Percentiles rank a stretch among this genome's conserved stretches.
phyloP scores from a whole-genome alignment of 1,140 invertebrate genomes.

The Psix sp. region DNA sequence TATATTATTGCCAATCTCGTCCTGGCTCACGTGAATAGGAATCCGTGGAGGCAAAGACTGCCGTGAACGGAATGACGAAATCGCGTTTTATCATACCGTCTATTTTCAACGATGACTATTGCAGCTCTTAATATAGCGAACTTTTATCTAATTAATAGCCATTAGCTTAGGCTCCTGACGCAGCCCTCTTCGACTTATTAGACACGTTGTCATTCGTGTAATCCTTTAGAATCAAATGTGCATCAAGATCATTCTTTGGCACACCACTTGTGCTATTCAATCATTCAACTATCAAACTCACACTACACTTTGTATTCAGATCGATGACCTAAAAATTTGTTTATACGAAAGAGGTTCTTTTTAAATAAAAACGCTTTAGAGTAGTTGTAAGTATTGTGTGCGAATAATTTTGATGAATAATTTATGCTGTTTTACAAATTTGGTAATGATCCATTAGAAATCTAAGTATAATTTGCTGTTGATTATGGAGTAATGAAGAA shows the following conservation, averaged over 20 bases:
- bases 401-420: no score
- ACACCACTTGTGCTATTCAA: conserved; percentile 21
- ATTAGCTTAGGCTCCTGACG: conserved; percentile 41
- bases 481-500: no score
- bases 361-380: not conserved
- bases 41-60: conserved; percentile 33
- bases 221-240: conserved; percentile 19
- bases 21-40: conserved; percentile 42
- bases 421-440: no score
- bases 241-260: conserved; percentile 10
- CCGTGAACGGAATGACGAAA: conserved; percentile 57
- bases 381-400: no score
- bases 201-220: conserved; percentile 31
- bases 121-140: conserved; percentile 57
- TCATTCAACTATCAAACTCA: conserved; percentile 27
- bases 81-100: conserved; percentile 56
- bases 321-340: conserved; percentile 15
- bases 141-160: conserved; percentile 59
- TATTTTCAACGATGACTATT: conserved; percentile 61
- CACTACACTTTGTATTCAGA: conserved; percentile 6
- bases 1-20: conserved; percentile 36
- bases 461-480: no score
- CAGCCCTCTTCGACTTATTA: conserved; percentile 41
- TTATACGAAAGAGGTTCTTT: not conserved
- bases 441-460: no score